Evolutionary conservation across 2,113 vertebrate genomes (phyloP), one percentile per base, ranked within the genome.

Genomic region (Pongo pygmaeus): DNA sequence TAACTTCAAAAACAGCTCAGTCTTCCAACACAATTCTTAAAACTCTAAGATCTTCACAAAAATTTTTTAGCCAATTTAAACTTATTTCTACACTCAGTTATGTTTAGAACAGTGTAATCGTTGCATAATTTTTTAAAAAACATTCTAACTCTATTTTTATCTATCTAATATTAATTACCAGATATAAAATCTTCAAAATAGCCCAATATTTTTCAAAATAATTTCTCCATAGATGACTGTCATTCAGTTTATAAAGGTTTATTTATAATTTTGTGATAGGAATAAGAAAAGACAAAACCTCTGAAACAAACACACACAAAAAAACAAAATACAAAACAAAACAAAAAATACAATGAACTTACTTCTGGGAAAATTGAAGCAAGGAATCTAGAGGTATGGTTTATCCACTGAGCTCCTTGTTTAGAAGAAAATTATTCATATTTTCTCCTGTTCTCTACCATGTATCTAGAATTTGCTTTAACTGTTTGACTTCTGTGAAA

Each of bases 311-410:
- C 5, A 13, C 20, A 27, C 32, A 69, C 18, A 77, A 18, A 74
- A 43, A 50, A 72, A 30, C 8, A 23, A 55, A 74, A 30, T 22
- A 40, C 72, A 86, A 52, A 67, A 67, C 18, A 80, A 52, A 52
- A 52, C 23, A 67, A 84, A 95, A 93, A 89, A 72, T 8, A 52
- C 17, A 72, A 46, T 38, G 32, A 74, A 93, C 94, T 95, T 95
- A 97, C 91, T 32, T 81, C 80, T n/a, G 38, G 80, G 75, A 91
- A 59, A 40, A 32, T 14, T 32, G 81, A 83, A 77, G 48, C 38
- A 23, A 20, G 38, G 11, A 52, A 30, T n/a, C 32, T 75, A 69
- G 81, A 90, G 86, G 50, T 27, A 70, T 78, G 46, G 12, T 50
- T 61, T 52, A 35, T 78, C 50, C 78, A 79, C 84, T 35, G 89